Conservation (phyloP, 2,888 invertebrate species). For the Polymixis lichenea region DNA sequence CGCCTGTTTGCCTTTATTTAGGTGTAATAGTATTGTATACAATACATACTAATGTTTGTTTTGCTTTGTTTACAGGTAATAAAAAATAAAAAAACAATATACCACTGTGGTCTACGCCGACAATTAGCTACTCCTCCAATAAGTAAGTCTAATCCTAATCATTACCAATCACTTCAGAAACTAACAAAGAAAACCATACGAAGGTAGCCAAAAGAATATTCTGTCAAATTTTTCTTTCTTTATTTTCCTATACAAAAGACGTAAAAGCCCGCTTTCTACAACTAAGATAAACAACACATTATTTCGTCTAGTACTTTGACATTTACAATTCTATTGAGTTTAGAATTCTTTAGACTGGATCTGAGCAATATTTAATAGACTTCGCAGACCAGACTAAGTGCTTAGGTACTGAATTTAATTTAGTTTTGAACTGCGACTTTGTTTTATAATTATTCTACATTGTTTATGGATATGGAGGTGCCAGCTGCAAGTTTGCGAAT, state of each 20-base stretch:
- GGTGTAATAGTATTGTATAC: too few species aligned
- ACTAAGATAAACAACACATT: constrained; percentile 32
- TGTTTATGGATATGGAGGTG: not conserved
- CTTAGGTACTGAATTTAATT: constrained; percentile 49
- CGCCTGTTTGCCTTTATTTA: too few species aligned
- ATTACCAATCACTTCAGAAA: not conserved
- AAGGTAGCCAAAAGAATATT: not conserved
- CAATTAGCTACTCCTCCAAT: not conserved
- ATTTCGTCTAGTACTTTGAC: constrained; percentile 33
- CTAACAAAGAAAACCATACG: not conserved
- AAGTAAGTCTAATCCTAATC: not conserved
- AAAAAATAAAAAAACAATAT: not conserved
- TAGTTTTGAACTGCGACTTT: constrained; percentile 30
- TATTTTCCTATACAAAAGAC: not conserved
- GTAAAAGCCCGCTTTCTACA: not conserved
- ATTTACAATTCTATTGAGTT: constrained; percentile 55
- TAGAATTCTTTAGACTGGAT: constrained; percentile 33
- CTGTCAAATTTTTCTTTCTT: not conserved
- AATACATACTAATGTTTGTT: not conserved
- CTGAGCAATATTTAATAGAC: constrained; percentile 61
- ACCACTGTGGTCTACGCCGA: not conserved
- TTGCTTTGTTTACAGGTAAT: constrained; percentile 47
- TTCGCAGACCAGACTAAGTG: constrained; percentile 45
- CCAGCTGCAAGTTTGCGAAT: not conserved
- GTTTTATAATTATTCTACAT: constrained; percentile 18